A percentile compares a stretch with the other conserved stretches of the same genome.
These are phyloP conservation scores for Sarcoramphus papa DNA, from an alignment of 2,797 vertebrate species.

Conservation along the genomic window DNA sequence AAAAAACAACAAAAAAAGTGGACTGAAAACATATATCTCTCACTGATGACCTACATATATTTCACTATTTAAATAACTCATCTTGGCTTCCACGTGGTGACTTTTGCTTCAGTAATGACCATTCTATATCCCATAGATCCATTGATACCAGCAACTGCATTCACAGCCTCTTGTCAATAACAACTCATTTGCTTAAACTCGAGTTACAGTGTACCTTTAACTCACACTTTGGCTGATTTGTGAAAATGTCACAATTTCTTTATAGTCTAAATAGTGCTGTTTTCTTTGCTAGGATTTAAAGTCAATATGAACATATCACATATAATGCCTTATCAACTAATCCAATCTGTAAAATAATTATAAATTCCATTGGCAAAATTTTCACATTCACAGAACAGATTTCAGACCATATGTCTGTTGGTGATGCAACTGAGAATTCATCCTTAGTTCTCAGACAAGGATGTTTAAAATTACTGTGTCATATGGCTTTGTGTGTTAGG, in stretches of 20 bases:
- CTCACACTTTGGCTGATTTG: not conserved
- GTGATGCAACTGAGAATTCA: constrained; percentile 48
- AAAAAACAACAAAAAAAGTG: not conserved
- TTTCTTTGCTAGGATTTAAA: constrained; percentile 19
- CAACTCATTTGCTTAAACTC: not conserved
- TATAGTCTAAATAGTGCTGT: not conserved
- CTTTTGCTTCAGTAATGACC: not conserved
- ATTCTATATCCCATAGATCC: not conserved
- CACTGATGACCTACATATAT: not conserved
- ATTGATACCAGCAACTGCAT: not conserved
- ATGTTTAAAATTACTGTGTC: constrained; percentile 28
- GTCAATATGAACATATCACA: not conserved
- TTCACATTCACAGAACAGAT: constrained; percentile 56
- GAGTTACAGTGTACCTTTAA: not conserved
- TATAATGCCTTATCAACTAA: not conserved
- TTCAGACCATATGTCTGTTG: constrained; percentile 63
- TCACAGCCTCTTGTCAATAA: not conserved
- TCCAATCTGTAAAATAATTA: constrained; percentile 42
- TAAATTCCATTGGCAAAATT: constrained; percentile 39
- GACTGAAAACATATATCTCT: not conserved
- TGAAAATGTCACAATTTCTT: not conserved
- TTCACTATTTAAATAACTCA: not conserved
- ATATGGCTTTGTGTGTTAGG: constrained; percentile 1
- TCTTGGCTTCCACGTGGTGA: not conserved
- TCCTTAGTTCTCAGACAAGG: constrained; percentile 21